Base-by-base conservation (phyloP, 2,113 vertebrate species). In the Chrysemys picta region DNA sequence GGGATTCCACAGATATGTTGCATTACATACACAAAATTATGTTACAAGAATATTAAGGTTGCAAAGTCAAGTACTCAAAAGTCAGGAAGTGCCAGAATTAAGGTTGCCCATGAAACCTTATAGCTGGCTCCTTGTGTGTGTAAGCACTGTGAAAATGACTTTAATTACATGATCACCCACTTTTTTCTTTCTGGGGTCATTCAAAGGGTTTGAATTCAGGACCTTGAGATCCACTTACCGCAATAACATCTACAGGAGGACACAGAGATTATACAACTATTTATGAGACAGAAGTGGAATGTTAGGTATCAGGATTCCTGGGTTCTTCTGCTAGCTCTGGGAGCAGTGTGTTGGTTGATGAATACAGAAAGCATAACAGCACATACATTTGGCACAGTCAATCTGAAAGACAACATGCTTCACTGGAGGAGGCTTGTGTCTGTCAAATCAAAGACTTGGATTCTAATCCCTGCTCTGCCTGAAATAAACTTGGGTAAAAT, bases 21-120 rank as follows among this genome's bases (percentile, higher is more conserved):
- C 8, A 2, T 25, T 3, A 57, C 16, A 11, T 0, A 31, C 1
- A 87, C 2, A 69, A 42, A n/a, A 38, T 69, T 65, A 5, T 1
- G 4, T 14, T 56, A 75, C 12, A 19, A 86, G 25, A 78, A 87
- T 1, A 3, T 45, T 49, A 5, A 62, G 8, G 78, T 27, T 1
- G 19, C 47, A 84, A 82, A 87, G n/a, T 13, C 5, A 11, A 47
- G 35, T 1, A n/a, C 8, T n/a, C 62, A 35, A 57, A 50, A 80
- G 10, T 76, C 22, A 29, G 45, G 22, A 84, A 82, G 1, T 38
- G 6, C 53, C 87, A 24, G 1, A 45, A 75, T 65, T 1, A n/a
- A 31, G 53, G 22, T 2, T 53, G 49, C 6, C 4, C 29, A 38
- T 1, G 6, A 57, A 86, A 57, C 6, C n/a, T 50, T 35, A 14